These are phyloP conservation scores for Caenorhabditis remanei DNA, from an alignment of 1,140 invertebrate species.

Conservation along the genomic window DNA sequence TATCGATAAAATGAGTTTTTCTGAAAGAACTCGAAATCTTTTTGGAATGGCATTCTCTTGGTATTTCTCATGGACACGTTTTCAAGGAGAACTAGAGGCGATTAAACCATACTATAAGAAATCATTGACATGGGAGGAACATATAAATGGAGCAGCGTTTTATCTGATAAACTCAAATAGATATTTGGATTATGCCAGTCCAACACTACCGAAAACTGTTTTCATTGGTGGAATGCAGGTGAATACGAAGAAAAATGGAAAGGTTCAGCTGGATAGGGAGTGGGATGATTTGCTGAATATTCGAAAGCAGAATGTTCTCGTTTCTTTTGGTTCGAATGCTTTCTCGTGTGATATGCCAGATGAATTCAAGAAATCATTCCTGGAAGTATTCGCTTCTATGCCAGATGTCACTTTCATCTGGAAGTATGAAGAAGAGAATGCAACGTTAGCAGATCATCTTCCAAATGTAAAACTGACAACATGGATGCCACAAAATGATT, in stretches of 20 bases:
- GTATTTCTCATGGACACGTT: slow-evolving; percentile 12
- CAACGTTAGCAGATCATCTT: slow-evolving; percentile 55
- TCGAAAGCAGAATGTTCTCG: slow-evolving; percentile 59
- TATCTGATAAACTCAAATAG: slow-evolving; percentile 49
- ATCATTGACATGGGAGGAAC: not conserved
- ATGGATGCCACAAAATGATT: slow-evolving; percentile 67
- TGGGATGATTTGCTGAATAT: slow-evolving; percentile 59
- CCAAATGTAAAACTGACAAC: slow-evolving; percentile 61
- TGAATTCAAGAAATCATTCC: slow-evolving; percentile 54
- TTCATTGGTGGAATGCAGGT: slow-evolving; percentile 64
- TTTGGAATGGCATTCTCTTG: not conserved
- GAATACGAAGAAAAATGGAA: slow-evolving; percentile 18
- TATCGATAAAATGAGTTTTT: slow-evolving; percentile 22
- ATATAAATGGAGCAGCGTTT: not conserved
- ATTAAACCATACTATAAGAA: slow-evolving; percentile 1
- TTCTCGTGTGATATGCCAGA: slow-evolving; percentile 63
- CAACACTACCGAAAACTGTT: slow-evolving; percentile 40
- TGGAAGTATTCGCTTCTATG: slow-evolving; percentile 33
- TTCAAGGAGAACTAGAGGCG: slow-evolving; percentile 31
- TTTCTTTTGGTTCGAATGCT: slow-evolving; percentile 67
- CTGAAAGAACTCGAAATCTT: not conserved
- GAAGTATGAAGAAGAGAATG: slow-evolving; percentile 65
- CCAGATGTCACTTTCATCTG: slow-evolving; percentile 67
- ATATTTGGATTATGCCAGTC: slow-evolving; percentile 37
- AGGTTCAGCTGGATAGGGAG: slow-evolving; percentile 4